These are phyloP conservation scores for Scomber colias DNA, from an alignment of 2,113 vertebrate species.

Conservation along the genomic window DNA sequence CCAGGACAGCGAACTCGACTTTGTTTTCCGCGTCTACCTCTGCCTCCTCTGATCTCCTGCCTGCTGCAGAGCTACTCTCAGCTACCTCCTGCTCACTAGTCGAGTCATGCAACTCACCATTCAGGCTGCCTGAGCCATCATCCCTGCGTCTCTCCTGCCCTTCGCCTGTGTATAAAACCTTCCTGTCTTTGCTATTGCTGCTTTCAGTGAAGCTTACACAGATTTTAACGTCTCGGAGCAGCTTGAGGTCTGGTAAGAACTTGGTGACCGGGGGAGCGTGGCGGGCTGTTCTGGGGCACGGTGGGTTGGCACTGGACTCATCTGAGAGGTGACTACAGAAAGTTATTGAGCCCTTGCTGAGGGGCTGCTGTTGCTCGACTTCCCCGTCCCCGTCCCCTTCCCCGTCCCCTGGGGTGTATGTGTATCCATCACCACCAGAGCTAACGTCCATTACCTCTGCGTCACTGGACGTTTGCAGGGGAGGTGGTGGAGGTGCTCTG, in stretches of 20 bases:
- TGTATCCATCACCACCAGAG: slow-evolving; percentile 99
- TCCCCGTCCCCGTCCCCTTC: slow-evolving; percentile 87
- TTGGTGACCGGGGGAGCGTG: slow-evolving; percentile 93
- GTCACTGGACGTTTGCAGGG: slow-evolving; percentile 99
- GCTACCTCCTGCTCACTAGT: slow-evolving; percentile 77
- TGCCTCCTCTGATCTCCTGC: slow-evolving; percentile 87
- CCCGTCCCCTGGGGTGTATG: slow-evolving; percentile 93
- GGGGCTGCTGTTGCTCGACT: slow-evolving; percentile 85
- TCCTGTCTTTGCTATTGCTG: slow-evolving; percentile 96
- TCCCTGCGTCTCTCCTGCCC: slow-evolving; percentile 86
- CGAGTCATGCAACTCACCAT: slow-evolving; percentile 92
- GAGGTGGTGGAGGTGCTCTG: slow-evolving; percentile 99
- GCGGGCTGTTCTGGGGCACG: slow-evolving; percentile 95
- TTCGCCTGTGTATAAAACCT: slow-evolving; percentile 94
- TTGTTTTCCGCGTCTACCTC: slow-evolving; percentile 95
- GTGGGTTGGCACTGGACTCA: slow-evolving; percentile 85
- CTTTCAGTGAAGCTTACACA: slow-evolving; percentile 95
- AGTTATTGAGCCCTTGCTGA: slow-evolving; percentile 90
- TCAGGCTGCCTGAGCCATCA: slow-evolving; percentile 85
- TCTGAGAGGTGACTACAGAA: slow-evolving; percentile 89
- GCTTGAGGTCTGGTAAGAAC: slow-evolving; percentile 96
- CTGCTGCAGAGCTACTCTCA: slow-evolving; percentile 81
- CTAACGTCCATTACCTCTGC: slow-evolving; percentile 99
- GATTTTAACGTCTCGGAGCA: slow-evolving; percentile 98
- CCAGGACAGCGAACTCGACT: slow-evolving; percentile 98